Base-by-base conservation (phyloP, 2,888 invertebrate species). In the Dendrolimus houi region DNA sequence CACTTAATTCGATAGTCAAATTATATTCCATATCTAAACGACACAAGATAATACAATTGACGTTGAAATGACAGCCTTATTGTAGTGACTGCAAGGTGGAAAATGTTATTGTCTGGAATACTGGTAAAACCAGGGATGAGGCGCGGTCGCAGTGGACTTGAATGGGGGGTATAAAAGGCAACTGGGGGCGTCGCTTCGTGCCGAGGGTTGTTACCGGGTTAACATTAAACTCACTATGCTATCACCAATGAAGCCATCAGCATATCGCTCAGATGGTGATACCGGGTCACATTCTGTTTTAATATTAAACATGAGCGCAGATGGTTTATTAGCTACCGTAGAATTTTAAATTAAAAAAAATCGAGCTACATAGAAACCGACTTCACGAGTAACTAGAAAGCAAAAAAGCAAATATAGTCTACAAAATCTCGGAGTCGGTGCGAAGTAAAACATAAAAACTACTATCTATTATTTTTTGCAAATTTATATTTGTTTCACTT, bases 131-230 rank as follows among this genome's bases (percentile, higher is more conserved):
- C 71, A 81, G 82, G 85, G 82, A 77, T 80, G 83, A 81, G 86
- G 81, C 67, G 78, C 77, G 80, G 81, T 77, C 79, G 75, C 69
- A 65, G 70, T 72, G 74, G 74, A 72, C 71, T 73, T 80, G 78
- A 79, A 80, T 79, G 79, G 74, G 77, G 77, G 77, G 75, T 69
- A 68, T 73, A 74, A 66, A 71, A 70, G 60, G 67, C 68, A 71
- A 81, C 47, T 9, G 81, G 81, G 84, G 85, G 85, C 85, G 83
- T 80, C 81, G 79, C 81, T 78, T 75, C 68, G 65, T 73, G 65
- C 71, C 67, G 73, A 75, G 73, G 70, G 72, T 74, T 77, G 79
- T 79, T 81, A 75, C 78, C 68, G 78, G 77, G 78, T 75, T 83
- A 78, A 77, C 77, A 81, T 80, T 81, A 79, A 77, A 78, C 72